phyloP scores from a whole-genome alignment of 1,140 invertebrate genomes.

The Meloidogyne chitwoodi region DNA sequence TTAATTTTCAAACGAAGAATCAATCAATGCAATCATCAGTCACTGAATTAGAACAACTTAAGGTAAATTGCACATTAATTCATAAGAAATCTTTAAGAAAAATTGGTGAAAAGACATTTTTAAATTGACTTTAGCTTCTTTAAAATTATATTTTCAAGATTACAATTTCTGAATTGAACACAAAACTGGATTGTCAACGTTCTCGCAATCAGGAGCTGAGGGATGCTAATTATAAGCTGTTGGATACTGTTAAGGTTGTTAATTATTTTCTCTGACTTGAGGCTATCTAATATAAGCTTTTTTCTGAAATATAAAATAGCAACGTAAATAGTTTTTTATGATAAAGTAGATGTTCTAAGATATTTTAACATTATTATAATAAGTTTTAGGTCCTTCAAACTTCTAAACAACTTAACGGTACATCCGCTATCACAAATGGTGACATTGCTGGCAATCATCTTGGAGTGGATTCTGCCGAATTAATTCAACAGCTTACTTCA shows the following conservation, averaged over 20 bases:
- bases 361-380: no score
- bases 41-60: neutral
- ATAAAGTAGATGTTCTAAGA: no score
- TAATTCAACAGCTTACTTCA: neutral
- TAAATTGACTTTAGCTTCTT: neutral
- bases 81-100: neutral
- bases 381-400: neutral
- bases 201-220: conserved; percentile 8
- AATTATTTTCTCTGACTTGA: neutral
- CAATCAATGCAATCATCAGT: neutral
- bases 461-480: neutral
- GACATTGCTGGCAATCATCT: neutral
- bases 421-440: neutral
- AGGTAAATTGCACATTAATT: neutral
- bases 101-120: neutral
- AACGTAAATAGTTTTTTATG: no score
- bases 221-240: conserved; percentile 19
- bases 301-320: no score
- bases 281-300: no score
- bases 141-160: neutral
- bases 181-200: conserved; percentile 1
- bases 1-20: neutral
- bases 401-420: neutral
- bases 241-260: conserved; percentile 13
- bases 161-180: conserved; percentile 5